These are phyloP conservation scores for Parasteatoda tepidariorum DNA, from an alignment of 1,140 invertebrate genomes.

Conservation along the genomic window DNA sequence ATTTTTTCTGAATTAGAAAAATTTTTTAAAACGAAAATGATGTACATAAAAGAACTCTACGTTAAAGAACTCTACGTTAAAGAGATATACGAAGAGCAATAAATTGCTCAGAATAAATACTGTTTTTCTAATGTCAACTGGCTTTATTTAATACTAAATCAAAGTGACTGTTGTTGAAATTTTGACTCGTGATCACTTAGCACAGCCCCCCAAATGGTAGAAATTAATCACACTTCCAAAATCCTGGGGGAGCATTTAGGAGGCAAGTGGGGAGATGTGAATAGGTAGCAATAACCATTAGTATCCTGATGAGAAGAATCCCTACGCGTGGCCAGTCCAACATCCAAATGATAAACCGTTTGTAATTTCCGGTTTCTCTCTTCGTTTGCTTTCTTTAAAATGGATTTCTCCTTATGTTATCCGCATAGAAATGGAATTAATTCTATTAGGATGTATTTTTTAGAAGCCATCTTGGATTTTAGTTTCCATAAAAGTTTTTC, in stretches of 20 bases:
- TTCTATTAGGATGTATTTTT: not conserved
- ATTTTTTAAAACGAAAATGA: too few species aligned
- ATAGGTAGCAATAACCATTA: not conserved
- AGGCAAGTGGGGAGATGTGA: not conserved
- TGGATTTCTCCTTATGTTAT: too few species aligned
- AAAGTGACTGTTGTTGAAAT: not conserved
- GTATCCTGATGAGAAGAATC: not conserved
- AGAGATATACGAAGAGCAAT: too few species aligned
- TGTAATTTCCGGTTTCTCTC: constrained; percentile 6
- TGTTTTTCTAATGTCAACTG: too few species aligned
- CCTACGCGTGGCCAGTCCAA: not conserved
- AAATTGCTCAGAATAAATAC: too few species aligned
- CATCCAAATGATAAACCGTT: constrained; percentile 3
- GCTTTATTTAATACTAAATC: constrained; percentile 4
- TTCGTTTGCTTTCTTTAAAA: not conserved
- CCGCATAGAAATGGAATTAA: not conserved
- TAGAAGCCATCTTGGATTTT: too few species aligned
- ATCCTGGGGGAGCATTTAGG: not conserved
- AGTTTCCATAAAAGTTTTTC: too few species aligned
- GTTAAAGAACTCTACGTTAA: too few species aligned
- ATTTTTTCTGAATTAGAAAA: too few species aligned
- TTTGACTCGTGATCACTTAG: constrained; percentile 8
- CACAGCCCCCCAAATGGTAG: not conserved
- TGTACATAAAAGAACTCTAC: too few species aligned
- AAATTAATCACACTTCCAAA: constrained; percentile 14